These are phyloP conservation scores for Cyanoramphus novaezelandiae DNA, from an alignment of 2,113 vertebrate genomes.

Conservation along the genomic window DNA sequence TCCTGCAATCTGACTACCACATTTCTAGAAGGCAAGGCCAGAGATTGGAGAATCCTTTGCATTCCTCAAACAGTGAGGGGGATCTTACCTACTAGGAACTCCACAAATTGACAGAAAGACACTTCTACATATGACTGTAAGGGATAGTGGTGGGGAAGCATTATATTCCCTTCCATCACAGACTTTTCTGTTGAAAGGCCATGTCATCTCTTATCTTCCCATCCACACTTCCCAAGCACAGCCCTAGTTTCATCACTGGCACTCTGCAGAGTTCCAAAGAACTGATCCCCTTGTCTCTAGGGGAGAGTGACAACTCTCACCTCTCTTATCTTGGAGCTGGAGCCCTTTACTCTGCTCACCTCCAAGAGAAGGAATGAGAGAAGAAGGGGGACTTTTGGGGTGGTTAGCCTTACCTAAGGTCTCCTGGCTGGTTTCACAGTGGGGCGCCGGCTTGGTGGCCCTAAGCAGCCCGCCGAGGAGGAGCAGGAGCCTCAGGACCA, in stretches of 20 bases:
- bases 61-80: not conserved
- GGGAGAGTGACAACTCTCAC: not conserved
- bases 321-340: not conserved
- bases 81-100: not conserved
- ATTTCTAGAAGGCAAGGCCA: constrained; percentile 48
- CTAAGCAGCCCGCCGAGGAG: constrained; percentile 19
- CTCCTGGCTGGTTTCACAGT: constrained; percentile 72
- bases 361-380: not conserved
- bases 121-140: not conserved
- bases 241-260: not conserved
- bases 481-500: constrained; percentile 54
- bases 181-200: not conserved
- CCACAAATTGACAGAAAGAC: not conserved
- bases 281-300: too few relatives aligned
- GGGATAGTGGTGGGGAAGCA: not conserved
- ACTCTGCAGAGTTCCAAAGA: not conserved
- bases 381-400: not conserved
- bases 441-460: constrained; percentile 10
- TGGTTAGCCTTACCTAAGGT: constrained; percentile 76
- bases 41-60: not conserved
- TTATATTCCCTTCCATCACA: not conserved
- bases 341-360: not conserved
- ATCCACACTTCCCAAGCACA: not conserved
- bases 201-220: not conserved
- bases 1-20: not conserved